A percentile compares a stretch with the other conserved stretches of the same genome.
phyloP scores from a whole-genome alignment of 1,140 invertebrate genomes.

The Nasonia vitripennis region DNA sequence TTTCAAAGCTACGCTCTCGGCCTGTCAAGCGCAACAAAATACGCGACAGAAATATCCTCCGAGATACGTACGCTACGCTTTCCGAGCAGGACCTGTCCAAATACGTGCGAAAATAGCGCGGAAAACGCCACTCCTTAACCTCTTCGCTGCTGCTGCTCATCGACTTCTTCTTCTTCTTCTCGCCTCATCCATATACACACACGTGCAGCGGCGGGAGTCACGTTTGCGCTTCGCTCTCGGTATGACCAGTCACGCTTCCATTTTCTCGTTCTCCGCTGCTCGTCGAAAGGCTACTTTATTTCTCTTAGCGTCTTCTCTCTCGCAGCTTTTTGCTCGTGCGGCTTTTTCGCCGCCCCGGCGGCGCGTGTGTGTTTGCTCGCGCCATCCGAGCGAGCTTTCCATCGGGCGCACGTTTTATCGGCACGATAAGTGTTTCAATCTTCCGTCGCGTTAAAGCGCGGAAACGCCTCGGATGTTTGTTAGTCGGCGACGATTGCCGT shows the following conservation, averaged over 20 bases:
- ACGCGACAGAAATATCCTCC: neutral
- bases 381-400: neutral
- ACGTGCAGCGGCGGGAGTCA: neutral
- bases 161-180: neutral
- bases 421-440: constrained; percentile 12
- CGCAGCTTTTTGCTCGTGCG: neutral
- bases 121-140: neutral
- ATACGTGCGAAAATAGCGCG: neutral
- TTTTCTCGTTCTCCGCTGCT: neutral
- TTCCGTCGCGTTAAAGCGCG: constrained; percentile 11
- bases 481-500: no score
- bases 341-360: neutral
- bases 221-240: neutral
- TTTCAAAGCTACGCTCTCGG: neutral
- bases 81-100: neutral
- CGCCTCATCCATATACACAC: neutral
- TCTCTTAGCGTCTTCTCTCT: constrained; percentile 7
- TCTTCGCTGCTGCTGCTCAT: neutral
- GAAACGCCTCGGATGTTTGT: no score
- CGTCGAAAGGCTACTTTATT: neutral
- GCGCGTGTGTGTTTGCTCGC: neutral
- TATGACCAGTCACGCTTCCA: constrained; percentile 1
- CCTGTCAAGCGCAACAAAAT: neutral
- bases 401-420: neutral
- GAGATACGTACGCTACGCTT: neutral